Evolutionary conservation across 1,140 invertebrate species (phyloP).

Genomic region (Chelonus insularis): DNA sequence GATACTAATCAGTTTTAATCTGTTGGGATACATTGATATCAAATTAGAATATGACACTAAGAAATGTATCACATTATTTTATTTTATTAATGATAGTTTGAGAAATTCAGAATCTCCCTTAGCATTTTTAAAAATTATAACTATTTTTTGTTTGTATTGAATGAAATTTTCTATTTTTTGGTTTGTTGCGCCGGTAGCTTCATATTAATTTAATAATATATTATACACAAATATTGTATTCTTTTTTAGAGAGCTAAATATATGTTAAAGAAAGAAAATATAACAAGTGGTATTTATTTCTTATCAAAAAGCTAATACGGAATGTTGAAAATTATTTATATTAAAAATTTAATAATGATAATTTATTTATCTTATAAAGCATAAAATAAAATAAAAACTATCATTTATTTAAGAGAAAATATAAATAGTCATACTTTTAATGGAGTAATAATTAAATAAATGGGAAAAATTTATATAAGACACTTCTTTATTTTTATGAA

Average conservation of each 20-base stretch:
- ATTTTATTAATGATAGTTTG: too few relatives aligned
- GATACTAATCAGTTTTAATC: too few relatives aligned
- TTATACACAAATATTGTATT: constrained; percentile 34
- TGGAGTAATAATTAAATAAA: constrained; percentile 3
- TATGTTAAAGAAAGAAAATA: constrained; percentile 22
- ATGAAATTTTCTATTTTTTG: constrained; percentile 14
- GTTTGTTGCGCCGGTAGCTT: constrained; percentile 14
- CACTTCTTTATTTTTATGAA: constrained; percentile 46
- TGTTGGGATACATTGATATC: too few relatives aligned
- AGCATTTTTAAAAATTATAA: background rate
- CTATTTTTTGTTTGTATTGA: constrained; percentile 5
- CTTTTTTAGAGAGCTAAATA: constrained; percentile 33
- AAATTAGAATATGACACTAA: too few relatives aligned
- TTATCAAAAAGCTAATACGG: too few relatives aligned
- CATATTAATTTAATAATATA: constrained; percentile 28
- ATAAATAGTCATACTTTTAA: too few relatives aligned
- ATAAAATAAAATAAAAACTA: background rate
- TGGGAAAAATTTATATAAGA: constrained; percentile 33
- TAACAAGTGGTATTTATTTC: background rate
- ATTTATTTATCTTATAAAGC: background rate
- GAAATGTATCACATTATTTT: too few relatives aligned
- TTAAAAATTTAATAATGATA: background rate
- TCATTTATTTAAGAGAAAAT: background rate
- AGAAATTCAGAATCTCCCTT: too few relatives aligned
- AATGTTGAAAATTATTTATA: too few relatives aligned